Evolutionary conservation across 2,888 invertebrate species (phyloP).

Genomic region (Panopea generosa): DNA sequence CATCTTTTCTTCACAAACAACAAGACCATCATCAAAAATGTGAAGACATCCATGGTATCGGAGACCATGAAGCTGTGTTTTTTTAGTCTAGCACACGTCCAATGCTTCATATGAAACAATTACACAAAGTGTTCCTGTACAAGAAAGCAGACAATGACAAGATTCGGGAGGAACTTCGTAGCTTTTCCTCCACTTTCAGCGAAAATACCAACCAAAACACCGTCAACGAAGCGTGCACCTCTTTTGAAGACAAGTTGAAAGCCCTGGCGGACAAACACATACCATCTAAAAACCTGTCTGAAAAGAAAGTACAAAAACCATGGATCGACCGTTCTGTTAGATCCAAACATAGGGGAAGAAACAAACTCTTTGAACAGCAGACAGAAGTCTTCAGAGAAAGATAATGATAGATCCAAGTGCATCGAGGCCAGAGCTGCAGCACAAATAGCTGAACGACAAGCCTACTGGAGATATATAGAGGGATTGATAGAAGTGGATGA

Average conservation of each 20-base stretch:
- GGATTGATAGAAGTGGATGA: too few species aligned
- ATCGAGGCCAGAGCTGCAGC: too few species aligned
- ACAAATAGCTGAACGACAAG: too few species aligned
- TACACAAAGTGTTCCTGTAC: too few species aligned
- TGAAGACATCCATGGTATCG: constrained; percentile 22
- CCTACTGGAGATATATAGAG: too few species aligned
- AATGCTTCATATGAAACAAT: constrained; percentile 3
- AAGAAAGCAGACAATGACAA: constrained; percentile 11
- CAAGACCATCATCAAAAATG: constrained; percentile 28
- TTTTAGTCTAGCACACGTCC: constrained; percentile 22
- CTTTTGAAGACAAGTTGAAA: neutral
- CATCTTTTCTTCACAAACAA: constrained; percentile 33
- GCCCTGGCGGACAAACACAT: neutral
- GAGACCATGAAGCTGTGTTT: constrained; percentile 26
- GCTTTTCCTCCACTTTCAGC: too few species aligned
- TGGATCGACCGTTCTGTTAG: neutral
- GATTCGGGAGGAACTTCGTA: neutral
- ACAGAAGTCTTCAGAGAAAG: too few species aligned
- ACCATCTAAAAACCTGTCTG: constrained; percentile 1
- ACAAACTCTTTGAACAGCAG: too few species aligned
- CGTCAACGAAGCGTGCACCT: neutral
- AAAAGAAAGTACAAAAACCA: neutral
- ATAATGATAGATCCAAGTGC: too few species aligned
- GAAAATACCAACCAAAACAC: too few species aligned
- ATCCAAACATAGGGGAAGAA: too few species aligned